Percentiles rank a stretch among this genome's conserved stretches.
Evolutionary conservation across 2,113 vertebrate species (phyloP).

Genomic region (Oncorhynchus gorbuscha): DNA sequence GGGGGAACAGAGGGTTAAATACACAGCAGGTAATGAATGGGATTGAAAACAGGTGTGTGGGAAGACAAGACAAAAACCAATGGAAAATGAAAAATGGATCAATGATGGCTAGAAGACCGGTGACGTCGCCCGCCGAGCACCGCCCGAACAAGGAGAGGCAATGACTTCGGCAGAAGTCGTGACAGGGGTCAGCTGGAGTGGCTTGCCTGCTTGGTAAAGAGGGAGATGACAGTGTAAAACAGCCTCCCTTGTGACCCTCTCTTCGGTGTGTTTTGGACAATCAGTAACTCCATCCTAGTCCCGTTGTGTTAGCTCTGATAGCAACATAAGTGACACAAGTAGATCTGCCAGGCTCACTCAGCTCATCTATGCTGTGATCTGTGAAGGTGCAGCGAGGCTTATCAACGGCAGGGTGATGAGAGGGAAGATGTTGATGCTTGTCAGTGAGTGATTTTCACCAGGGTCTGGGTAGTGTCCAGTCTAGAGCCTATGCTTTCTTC

Average conservation of each 20-base stretch:
- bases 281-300: conserved; percentile 6
- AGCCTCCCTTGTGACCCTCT: not conserved
- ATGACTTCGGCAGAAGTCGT: too few species aligned
- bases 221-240: not conserved
- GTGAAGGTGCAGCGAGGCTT: conserved; percentile 37
- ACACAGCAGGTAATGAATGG: too few species aligned
- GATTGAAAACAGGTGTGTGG: too few species aligned
- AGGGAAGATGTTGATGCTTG: conserved; percentile 53
- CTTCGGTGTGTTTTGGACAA: not conserved
- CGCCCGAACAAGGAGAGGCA: too few species aligned
- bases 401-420: conserved; percentile 52
- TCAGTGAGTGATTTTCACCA: conserved; percentile 40
- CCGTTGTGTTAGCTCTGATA: conserved; percentile 54
- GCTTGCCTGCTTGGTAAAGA: not conserved
- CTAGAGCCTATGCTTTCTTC: not conserved
- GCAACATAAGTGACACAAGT: conserved; percentile 34
- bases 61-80: too few species aligned
- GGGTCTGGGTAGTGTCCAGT: conserved; percentile 47
- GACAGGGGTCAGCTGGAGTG: not conserved
- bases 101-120: too few species aligned
- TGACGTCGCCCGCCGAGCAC: too few species aligned
- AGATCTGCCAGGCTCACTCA: conserved; percentile 43
- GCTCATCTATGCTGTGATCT: conserved; percentile 36
- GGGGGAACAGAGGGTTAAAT: too few species aligned
- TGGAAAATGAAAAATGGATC: too few species aligned